Conservation (phyloP, 2,797 vertebrate genomes). For the Oceanodroma leucorhoa region DNA sequence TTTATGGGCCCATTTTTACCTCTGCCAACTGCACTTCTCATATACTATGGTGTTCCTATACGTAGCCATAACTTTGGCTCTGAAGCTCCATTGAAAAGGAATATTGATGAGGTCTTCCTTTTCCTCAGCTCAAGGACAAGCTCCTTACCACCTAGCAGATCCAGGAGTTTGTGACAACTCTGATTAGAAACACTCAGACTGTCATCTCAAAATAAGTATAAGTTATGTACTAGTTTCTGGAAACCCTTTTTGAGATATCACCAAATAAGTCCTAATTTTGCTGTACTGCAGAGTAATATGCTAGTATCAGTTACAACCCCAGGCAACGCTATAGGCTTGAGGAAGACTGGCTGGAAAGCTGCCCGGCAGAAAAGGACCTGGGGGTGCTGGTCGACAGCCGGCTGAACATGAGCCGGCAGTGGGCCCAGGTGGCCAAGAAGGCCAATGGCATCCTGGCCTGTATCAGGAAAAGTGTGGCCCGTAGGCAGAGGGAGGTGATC, state of each 20-base stretch:
- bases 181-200: neutral
- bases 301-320: neutral
- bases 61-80: neutral
- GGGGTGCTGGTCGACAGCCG: no score
- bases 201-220: neutral
- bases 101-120: neutral
- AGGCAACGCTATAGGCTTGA: no score
- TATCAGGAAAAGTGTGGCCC: no score
- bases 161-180: neutral
- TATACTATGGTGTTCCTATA: neutral
- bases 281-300: neutral
- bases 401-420: no score
- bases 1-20: neutral
- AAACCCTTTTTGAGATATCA: neutral
- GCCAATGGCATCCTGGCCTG: no score
- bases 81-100: neutral
- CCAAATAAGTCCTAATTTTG: neutral
- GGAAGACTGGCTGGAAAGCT: no score
- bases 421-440: no score
- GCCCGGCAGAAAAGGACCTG: no score
- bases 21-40: neutral
- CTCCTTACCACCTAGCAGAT: neutral
- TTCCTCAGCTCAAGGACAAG: neutral
- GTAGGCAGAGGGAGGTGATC: no score
- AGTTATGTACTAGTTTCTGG: neutral